These are phyloP conservation scores for Orestias chungarensis DNA, from an alignment of 2,797 vertebrate species.

Conservation along the genomic window DNA sequence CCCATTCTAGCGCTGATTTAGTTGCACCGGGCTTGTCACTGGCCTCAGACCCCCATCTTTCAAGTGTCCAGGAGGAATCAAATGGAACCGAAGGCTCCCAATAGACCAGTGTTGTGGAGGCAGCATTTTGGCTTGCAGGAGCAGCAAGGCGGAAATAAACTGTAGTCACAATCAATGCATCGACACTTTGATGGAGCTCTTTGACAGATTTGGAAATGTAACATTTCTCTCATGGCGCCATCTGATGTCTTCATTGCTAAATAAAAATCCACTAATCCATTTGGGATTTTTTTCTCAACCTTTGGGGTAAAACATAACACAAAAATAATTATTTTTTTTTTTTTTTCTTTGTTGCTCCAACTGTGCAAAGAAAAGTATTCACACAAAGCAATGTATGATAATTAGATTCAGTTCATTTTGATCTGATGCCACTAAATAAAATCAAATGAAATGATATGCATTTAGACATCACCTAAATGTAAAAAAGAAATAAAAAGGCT, in stretches of 20 bases:
- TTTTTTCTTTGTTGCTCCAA: conserved; percentile 21
- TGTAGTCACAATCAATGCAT: conserved; percentile 83
- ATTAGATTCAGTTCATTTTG: neutral
- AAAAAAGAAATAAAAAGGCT: neutral
- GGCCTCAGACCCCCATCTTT: conserved; percentile 34
- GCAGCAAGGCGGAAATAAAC: conserved; percentile 73
- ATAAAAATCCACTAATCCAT: conserved; percentile 57
- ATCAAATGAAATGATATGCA: neutral
- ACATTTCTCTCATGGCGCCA: conserved; percentile 52
- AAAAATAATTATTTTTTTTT: conserved; percentile 57
- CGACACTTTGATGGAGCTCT: conserved; percentile 80
- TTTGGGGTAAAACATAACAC: conserved; percentile 49
- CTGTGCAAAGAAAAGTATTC: neutral
- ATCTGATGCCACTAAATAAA: neutral
- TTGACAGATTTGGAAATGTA: conserved; percentile 76
- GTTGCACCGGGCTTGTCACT: conserved; percentile 59
- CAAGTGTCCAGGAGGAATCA: conserved; percentile 50
- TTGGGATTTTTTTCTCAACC: conserved; percentile 46
- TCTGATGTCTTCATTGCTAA: conserved; percentile 42
- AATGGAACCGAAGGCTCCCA: conserved; percentile 61
- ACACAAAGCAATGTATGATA: too few relatives aligned
- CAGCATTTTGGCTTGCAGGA: conserved; percentile 52
- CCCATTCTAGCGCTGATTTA: conserved; percentile 50
- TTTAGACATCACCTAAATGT: neutral
- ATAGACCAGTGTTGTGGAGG: conserved; percentile 61